Conservation (phyloP, 1,140 invertebrate genomes). For the Drosophila equinoxialis region DNA sequence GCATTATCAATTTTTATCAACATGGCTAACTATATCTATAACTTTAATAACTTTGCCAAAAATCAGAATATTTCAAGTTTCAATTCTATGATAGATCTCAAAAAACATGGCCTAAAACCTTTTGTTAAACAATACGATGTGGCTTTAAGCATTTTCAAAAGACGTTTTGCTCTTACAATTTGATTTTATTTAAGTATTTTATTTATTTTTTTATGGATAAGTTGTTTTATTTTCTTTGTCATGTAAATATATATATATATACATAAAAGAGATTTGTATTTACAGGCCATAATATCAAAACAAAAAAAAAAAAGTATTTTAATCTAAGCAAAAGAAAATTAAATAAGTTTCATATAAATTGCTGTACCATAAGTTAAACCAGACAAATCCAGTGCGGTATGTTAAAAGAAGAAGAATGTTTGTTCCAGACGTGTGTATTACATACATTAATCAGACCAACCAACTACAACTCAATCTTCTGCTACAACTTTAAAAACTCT, state of each 20-base stretch:
- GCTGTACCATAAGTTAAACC: constrained; percentile 8
- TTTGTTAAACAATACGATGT: no score
- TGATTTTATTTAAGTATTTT: no score
- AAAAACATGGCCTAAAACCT: no score
- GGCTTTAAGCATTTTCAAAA: no score
- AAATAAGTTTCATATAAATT: constrained; percentile 8
- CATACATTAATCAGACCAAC: neutral
- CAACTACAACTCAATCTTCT: neutral
- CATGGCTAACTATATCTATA: no score
- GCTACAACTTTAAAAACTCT: neutral
- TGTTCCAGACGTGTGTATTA: constrained; percentile 2
- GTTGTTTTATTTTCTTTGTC: constrained; percentile 44
- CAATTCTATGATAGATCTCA: no score
- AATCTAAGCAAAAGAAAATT: neutral
- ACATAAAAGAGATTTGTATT: constrained; percentile 7
- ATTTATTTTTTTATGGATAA: constrained; percentile 1
- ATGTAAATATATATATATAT: constrained; percentile 8
- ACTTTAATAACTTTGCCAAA: no score
- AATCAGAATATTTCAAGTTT: no score
- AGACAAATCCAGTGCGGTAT: constrained; percentile 3
- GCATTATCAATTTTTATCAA: no score
- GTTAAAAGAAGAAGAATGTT: neutral
- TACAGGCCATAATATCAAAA: constrained; percentile 2
- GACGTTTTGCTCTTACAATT: no score
- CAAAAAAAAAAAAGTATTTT: neutral